Conservation (phyloP, 2,797 vertebrate genomes). For the Psittacula derbiana region DNA sequence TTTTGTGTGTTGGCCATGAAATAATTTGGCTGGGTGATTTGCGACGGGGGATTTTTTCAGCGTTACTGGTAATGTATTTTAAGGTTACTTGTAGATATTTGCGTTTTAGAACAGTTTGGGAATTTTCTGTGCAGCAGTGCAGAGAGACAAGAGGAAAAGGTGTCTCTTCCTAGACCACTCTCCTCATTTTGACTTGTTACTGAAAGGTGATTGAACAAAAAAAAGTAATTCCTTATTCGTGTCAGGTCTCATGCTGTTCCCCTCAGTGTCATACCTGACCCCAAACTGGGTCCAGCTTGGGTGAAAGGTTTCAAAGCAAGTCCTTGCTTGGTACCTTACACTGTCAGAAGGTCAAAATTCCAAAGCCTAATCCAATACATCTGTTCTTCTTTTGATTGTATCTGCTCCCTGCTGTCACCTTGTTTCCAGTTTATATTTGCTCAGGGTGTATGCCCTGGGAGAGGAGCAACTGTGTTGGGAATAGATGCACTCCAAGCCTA, state of each 20-base stretch:
- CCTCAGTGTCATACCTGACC: background rate
- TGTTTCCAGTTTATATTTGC: background rate
- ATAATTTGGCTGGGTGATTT: background rate
- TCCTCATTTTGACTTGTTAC: background rate
- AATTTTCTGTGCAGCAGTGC: background rate
- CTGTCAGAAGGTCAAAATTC: background rate
- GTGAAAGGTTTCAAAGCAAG: background rate
- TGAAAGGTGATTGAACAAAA: background rate
- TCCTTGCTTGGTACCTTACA: background rate
- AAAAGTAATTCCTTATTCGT: background rate
- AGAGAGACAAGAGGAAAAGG: background rate
- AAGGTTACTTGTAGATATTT: background rate
- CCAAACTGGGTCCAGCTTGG: background rate
- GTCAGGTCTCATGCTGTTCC: background rate
- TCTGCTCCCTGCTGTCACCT: background rate
- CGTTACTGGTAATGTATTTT: background rate
- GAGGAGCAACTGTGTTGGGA: background rate
- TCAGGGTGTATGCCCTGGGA: background rate
- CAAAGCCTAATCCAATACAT: background rate
- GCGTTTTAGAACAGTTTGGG: background rate
- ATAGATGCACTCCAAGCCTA: background rate
- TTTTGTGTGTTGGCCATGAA: constrained; percentile 30
- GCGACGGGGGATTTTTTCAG: background rate
- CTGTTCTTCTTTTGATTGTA: background rate
- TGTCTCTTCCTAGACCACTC: background rate